Conservation (phyloP, 1,140 invertebrate species). For the Ceratosolen fusciceps region DNA sequence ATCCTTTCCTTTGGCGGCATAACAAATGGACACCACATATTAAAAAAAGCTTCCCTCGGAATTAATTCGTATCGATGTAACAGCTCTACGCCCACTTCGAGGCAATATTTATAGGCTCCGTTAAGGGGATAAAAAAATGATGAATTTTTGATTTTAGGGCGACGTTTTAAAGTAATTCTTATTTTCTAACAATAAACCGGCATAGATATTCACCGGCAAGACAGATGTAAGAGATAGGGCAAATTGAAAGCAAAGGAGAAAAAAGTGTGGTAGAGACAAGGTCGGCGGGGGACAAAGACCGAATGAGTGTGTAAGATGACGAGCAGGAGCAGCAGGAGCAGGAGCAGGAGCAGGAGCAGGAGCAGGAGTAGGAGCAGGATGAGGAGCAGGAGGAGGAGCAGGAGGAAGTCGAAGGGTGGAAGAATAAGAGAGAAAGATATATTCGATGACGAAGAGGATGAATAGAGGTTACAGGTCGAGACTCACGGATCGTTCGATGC, state of each 20-base stretch:
- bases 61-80: conserved; percentile 3
- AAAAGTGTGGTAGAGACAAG: conserved; percentile 2
- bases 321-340: too few species aligned
- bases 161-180: conserved; percentile 13
- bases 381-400: neutral
- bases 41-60: neutral
- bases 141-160: conserved; percentile 7
- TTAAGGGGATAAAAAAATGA: conserved; percentile 14
- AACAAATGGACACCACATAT: neutral
- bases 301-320: too few species aligned
- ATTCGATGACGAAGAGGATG: conserved; percentile 19
- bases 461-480: conserved; percentile 42
- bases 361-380: neutral
- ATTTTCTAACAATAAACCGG: neutral
- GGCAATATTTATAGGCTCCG: neutral
- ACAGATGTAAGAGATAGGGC: conserved; percentile 66
- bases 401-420: conserved; percentile 5
- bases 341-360: too few species aligned
- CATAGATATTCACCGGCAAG: conserved; percentile 46
- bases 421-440: neutral
- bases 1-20: neutral
- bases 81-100: neutral
- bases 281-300: neutral
- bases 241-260: conserved; percentile 65
- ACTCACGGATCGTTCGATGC: conserved; percentile 45